Percentiles rank a stretch among this genome's conserved stretches.
phyloP scores from a whole-genome alignment of 1,140 invertebrate species.

The Drosophila tropicalis region DNA sequence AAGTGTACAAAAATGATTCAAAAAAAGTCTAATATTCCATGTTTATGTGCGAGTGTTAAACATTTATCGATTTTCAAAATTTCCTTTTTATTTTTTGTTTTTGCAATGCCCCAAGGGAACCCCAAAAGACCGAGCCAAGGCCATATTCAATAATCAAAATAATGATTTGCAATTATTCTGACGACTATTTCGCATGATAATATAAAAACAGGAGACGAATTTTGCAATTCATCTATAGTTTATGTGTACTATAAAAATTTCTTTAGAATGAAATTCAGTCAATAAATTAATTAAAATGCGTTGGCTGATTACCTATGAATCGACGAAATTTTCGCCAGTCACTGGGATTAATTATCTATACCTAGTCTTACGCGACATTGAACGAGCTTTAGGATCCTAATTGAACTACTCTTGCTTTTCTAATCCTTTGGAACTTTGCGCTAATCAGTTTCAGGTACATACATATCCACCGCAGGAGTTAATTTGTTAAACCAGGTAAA shows the following conservation, averaged over 20 bases:
- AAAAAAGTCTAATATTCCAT: too few relatives aligned
- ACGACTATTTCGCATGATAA: conserved; percentile 2
- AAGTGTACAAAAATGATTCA: too few relatives aligned
- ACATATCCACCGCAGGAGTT: neutral
- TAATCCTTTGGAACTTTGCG: too few relatives aligned
- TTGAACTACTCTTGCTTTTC: neutral
- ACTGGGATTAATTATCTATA: neutral
- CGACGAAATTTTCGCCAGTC: too few relatives aligned
- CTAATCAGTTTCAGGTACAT: too few relatives aligned
- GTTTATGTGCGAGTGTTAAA: too few relatives aligned
- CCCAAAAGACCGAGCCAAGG: too few relatives aligned
- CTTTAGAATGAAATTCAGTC: neutral
- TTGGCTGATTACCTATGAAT: neutral
- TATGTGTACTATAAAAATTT: conserved; percentile 21
- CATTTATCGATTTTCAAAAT: too few relatives aligned
- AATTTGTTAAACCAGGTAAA: neutral
- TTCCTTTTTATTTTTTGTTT: too few relatives aligned
- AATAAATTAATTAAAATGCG: neutral
- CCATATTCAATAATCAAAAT: conserved; percentile 28
- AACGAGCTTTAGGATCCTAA: neutral
- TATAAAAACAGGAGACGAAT: conserved; percentile 21
- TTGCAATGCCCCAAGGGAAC: too few relatives aligned
- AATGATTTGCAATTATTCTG: conserved; percentile 46
- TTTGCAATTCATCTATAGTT: conserved; percentile 46
- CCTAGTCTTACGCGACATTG: neutral